Conservation (phyloP, 1,140 invertebrate genomes). For the Phortica variegata region DNA sequence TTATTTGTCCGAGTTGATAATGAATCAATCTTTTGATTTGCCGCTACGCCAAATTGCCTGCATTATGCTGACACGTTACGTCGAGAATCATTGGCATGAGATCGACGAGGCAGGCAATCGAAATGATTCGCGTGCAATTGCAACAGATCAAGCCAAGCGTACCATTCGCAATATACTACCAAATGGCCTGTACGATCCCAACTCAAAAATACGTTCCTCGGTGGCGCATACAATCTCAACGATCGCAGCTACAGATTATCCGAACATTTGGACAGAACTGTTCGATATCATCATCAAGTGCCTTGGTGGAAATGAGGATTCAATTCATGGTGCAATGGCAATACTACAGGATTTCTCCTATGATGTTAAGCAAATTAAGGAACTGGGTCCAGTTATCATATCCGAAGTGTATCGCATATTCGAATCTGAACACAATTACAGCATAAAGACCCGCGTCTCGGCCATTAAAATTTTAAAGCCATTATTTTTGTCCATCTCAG, state of each 20-base stretch:
- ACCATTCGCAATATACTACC: constrained; percentile 70
- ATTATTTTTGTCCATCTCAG: constrained; percentile 60
- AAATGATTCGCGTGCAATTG: constrained; percentile 62
- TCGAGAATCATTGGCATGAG: constrained; percentile 71
- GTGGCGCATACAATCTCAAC: constrained; percentile 75
- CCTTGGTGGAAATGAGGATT: constrained; percentile 61
- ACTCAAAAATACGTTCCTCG: constrained; percentile 71
- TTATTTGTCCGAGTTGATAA: constrained; percentile 71
- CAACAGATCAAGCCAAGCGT: constrained; percentile 62
- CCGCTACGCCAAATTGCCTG: constrained; percentile 72
- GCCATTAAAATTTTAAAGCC: constrained; percentile 49
- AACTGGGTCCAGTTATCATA: constrained; percentile 73
- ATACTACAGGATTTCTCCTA: constrained; percentile 73
- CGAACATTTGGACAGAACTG: constrained; percentile 73
- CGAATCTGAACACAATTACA: constrained; percentile 64
- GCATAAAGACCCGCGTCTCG: constrained; percentile 46
- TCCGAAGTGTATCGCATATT: constrained; percentile 78
- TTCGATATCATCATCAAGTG: constrained; percentile 72
- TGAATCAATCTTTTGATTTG: constrained; percentile 67
- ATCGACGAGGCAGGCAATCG: constrained; percentile 52
- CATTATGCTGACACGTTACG: constrained; percentile 75
- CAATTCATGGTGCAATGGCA: constrained; percentile 77
- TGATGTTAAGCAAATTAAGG: constrained; percentile 71
- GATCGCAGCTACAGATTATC: constrained; percentile 80
- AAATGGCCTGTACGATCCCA: constrained; percentile 68